phyloP scores from a whole-genome alignment of 2,888 invertebrate genomes.

The Dorcus hopei region DNA sequence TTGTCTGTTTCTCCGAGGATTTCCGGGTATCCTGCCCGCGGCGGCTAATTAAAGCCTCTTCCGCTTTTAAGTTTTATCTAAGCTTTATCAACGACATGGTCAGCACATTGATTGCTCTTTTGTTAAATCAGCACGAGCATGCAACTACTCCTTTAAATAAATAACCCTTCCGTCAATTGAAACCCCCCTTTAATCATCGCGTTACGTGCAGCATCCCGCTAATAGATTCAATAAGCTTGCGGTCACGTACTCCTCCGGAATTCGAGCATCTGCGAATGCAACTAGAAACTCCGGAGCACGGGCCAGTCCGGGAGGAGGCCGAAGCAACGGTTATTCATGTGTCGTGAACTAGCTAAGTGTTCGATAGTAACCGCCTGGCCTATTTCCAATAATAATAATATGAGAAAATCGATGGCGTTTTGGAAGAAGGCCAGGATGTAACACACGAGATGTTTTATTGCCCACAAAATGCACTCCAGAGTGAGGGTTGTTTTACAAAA shows the following conservation, averaged over 20 bases:
- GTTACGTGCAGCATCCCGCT: neutral
- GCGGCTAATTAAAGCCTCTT: conserved; percentile 25
- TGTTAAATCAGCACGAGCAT: too few relatives aligned
- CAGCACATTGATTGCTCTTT: too few relatives aligned
- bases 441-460: neutral
- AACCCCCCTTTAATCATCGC: neutral
- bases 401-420: neutral
- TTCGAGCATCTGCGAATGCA: neutral
- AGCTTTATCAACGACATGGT: neutral
- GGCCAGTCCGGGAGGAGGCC: too few relatives aligned
- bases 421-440: neutral
- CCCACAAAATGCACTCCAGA: neutral
- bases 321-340: neutral
- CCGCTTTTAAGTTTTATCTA: conserved; percentile 21
- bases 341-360: neutral
- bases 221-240: conserved; percentile 1
- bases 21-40: conserved; percentile 20
- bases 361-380: neutral
- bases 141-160: too few relatives aligned
- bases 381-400: neutral
- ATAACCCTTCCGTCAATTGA: too few relatives aligned
- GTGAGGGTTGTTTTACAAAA: too few relatives aligned
- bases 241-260: neutral
- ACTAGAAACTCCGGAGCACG: too few relatives aligned
- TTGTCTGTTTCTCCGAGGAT: conserved; percentile 22